Evolutionary conservation across 2,888 invertebrate species (phyloP), one percentile per base, ranked within the genome.

Genomic region (Acheta domesticus): DNA sequence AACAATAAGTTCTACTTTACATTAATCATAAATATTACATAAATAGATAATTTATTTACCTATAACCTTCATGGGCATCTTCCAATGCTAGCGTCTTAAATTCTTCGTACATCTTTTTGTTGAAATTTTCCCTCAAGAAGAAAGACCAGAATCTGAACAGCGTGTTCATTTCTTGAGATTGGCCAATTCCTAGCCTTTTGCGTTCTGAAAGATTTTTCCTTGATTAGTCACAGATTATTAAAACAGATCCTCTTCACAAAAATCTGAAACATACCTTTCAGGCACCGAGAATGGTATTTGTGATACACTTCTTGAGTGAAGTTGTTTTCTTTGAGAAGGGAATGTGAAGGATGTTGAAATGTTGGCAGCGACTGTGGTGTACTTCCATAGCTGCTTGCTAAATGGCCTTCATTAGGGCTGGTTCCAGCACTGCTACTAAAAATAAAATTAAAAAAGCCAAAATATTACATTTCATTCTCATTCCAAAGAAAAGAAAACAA

Each of bases 81-180:
- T 99, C 99, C 82, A 94, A 90, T n/a, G 99, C 98, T 81, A 97
- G 87, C 36, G 91, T 90, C 85, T 93, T 92, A 88, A 99, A 99
- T 88, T 99, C 99, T 84, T 94, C 93, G 87, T 98, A 99, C 99
- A 99, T 99, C 83, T 93, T 96, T 84, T 95, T 92, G 88, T 99
- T 99, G 89, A 98, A 99, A 86, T 99, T 97, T 86, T 99, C 98
- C 81, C 99, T 89, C 82, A 99, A 89, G 91, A 99, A 99, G 91
- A 99, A 99, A 49, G 99, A 99, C 99, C 99, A 99, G 90, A 99
- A 99, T 82, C 99, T 91, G 90, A 98, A 99, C 78, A 99, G 90
- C 0, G 99, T 99, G 88, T 99, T 99, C 99, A 99, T 99, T 88
- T 99, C 99, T 85, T 96, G 97, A 11, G 97, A 97, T 85, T 95